These are phyloP conservation scores for Coracias cyanogaster DNA, from an alignment of 2,797 vertebrate genomes.

Conservation along the genomic window DNA sequence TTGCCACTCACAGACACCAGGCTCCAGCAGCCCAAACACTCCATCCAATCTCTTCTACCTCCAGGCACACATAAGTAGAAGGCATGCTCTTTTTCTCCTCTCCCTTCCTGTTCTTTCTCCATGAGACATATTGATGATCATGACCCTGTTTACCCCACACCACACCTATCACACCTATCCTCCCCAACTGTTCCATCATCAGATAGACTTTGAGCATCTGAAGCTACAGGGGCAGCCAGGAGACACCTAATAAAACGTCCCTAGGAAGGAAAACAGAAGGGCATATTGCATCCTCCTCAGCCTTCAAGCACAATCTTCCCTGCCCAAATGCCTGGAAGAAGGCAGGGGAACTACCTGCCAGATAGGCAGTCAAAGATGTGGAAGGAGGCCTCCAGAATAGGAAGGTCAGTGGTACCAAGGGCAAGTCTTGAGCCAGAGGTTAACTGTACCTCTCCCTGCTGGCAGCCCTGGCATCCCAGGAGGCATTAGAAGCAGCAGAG, in stretches of 20 bases:
- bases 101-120: neutral
- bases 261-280: too few relatives aligned
- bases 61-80: neutral
- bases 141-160: neutral
- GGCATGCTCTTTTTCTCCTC: neutral
- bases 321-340: too few relatives aligned
- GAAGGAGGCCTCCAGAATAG: neutral
- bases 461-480: neutral
- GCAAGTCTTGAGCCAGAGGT: neutral
- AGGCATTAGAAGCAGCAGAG: neutral
- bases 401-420: neutral
- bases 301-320: too few relatives aligned
- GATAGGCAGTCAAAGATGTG: neutral
- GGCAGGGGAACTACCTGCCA: neutral
- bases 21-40: neutral
- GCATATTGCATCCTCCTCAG: too few relatives aligned
- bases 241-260: neutral
- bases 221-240: neutral
- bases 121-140: neutral
- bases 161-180: neutral
- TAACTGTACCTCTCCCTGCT: neutral
- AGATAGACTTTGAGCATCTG: neutral
- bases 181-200: neutral
- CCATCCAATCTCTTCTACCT: neutral
- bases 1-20: neutral